Evolutionary conservation across 2,113 vertebrate species (phyloP), one percentile per base, ranked within the genome.

Genomic region (Sialia sialis): DNA sequence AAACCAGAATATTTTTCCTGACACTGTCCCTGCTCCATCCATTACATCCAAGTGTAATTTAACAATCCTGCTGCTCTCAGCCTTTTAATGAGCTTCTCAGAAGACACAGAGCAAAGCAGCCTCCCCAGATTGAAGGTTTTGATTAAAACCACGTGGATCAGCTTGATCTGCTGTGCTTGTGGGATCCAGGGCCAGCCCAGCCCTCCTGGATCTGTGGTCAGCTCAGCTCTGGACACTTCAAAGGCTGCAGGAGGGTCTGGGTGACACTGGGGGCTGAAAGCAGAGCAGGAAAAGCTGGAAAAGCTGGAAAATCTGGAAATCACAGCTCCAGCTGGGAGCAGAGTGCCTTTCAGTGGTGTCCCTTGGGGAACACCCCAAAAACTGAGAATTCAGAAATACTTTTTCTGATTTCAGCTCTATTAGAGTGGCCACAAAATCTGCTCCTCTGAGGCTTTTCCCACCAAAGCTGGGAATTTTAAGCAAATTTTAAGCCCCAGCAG

Each of bases 1-100:
- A 87, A 91, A 63, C 73, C 20, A 44, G 81, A 44, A 30, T 76
- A 8, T 64, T 78, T 93, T 90, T 85, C 72, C 70, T 72, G 73
- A 21, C 1, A 0, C 77, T 20, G 69, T 46, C 74, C 8, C 73
- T 82, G 30, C 56, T 93, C 54, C 63, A 32, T 88, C 89, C 73
- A 16, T 80, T 87, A 3, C 4, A 51, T 82, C 63, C 73, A 80
- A 80, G 34, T 15, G 87, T 51, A 58, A 83, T 89, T 87, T 51
- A 95, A 84, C 89, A 75, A 46, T 51, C 95, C 78, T 95, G 81
- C 55, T 54, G 54, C 63, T 94, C 43, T 66, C 87, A 83, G 59
- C 62, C 81, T 49, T 76, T 95, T 95, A 76, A 88, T 77, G 94
- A 88, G 79, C 59, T 69, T 19, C 68, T 94, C 58, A 26, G 74